Evolutionary conservation across 2,888 invertebrate genomes (phyloP), one percentile per base, ranked within the genome.

Genomic region (Conomelus anceps): DNA sequence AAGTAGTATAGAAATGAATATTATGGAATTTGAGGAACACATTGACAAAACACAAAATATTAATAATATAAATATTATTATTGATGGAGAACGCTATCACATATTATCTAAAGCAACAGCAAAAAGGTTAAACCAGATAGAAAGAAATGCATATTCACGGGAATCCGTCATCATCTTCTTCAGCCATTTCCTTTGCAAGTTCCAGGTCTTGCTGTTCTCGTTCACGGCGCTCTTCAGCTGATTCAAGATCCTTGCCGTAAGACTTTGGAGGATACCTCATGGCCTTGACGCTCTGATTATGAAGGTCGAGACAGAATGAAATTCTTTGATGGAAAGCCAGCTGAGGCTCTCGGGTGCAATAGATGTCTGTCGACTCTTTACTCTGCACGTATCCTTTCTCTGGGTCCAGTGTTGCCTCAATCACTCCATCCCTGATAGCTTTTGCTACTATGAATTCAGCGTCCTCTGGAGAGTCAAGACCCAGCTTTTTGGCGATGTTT

Each of bases 231-330:
- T 99, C 99, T 94, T 99, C 99, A 22, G 99, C 99, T 92, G 98
- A 98, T 93, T 99, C 99, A 90, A 99, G 94, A 93, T 99, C 99
- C 93, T 99, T 98, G 22, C 99, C 99, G 94, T 99, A 99, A 0
- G 99, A 98, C 93, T 99, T 99, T 0, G 99, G 99, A 22, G 99
- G 99, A 94, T 99, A 99, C 91, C 99, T 96, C 98, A 99, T 99
- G 0, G 99, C 99, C 93, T 99, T 99, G 90, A 99, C 99, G 94
- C 99, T 99, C 94, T 99, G 99, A 93, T 99, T 99, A 93, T 99
- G 99, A 91, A 99, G 95, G 93, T 99, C 98, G 91, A 99, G 94
- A 92, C 99, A 99, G 93, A 99, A 99, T 0, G 97, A 97, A 92
- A 99, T 99, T 92, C 99, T 96, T 93, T 99, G 98, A 94, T 99